phyloP scores from a whole-genome alignment of 1,140 invertebrate genomes.

The Drosophila miranda region DNA sequence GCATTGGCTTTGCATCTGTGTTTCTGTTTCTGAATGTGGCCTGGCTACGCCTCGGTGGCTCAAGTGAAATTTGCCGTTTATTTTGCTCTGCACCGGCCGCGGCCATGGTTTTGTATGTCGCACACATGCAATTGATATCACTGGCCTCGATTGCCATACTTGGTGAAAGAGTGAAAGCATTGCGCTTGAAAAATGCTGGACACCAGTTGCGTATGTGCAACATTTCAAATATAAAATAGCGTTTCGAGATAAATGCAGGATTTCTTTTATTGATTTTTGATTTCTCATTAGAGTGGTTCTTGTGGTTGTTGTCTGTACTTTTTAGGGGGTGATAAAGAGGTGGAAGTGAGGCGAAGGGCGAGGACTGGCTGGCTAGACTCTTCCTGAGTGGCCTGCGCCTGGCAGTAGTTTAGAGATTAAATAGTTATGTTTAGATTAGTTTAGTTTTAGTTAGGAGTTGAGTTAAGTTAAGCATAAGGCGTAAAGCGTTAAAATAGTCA shows the following conservation, averaged over 20 bases:
- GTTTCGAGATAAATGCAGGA: slow-evolving; percentile 70
- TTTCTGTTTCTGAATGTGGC: too few species aligned
- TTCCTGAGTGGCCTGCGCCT: slow-evolving; percentile 5
- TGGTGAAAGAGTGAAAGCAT: slow-evolving; percentile 77
- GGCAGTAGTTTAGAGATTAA: slow-evolving; percentile 36
- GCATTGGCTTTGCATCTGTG: too few species aligned
- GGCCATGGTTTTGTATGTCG: slow-evolving; percentile 74
- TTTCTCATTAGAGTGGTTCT: slow-evolving; percentile 46
- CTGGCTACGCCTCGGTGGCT: slow-evolving; percentile 54
- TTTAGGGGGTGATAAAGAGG: slow-evolving; percentile 4
- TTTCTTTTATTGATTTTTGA: slow-evolving; percentile 55
- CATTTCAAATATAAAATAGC: slow-evolving; percentile 48
- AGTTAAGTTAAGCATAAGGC: slow-evolving; percentile 16
- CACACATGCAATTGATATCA: slow-evolving; percentile 79
- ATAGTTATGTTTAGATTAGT: slow-evolving; percentile 33
- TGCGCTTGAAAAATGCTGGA: slow-evolving; percentile 44
- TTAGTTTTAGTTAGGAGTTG: slow-evolving; percentile 26
- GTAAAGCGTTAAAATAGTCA: slow-evolving; percentile 36
- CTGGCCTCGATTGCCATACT: slow-evolving; percentile 69
- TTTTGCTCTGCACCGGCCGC: slow-evolving; percentile 12
- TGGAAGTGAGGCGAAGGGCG: not conserved
- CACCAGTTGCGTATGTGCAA: slow-evolving; percentile 68
- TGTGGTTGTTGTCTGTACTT: not conserved
- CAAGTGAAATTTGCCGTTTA: slow-evolving; percentile 41
- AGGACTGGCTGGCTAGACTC: not conserved